Conservation (phyloP, 1,140 invertebrate genomes). For the Eufriesea mexicana region DNA sequence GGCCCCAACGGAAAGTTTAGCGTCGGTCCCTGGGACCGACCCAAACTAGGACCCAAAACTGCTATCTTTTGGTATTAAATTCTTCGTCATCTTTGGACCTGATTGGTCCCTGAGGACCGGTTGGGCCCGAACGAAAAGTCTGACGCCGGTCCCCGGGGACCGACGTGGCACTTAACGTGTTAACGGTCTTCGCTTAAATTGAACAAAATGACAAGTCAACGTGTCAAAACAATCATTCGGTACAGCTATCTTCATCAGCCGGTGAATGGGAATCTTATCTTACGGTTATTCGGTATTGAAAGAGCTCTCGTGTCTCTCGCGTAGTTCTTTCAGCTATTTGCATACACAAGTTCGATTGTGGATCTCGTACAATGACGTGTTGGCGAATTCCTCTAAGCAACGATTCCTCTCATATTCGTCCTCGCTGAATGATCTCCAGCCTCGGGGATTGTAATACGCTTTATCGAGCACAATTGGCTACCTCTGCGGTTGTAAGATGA, state of each 20-base stretch:
- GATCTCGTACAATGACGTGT: conserved; percentile 2
- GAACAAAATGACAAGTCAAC: too few relatives aligned
- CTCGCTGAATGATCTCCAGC: background rate
- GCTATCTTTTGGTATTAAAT: too few relatives aligned
- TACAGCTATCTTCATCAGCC: background rate
- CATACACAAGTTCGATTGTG: background rate
- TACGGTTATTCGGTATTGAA: background rate
- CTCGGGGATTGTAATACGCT: conserved; percentile 20
- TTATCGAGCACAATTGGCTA: conserved; percentile 41
- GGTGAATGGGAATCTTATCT: background rate
- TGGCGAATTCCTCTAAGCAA: background rate
- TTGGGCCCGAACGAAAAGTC: too few relatives aligned
- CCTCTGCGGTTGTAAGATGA: conserved; percentile 5
- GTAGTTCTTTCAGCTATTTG: background rate
- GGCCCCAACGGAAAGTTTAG: too few relatives aligned
- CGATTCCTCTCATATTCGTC: background rate
- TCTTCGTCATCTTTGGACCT: too few relatives aligned
- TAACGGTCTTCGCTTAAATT: too few relatives aligned
- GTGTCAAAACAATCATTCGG: background rate
- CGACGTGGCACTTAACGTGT: too few relatives aligned
- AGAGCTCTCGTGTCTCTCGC: background rate
- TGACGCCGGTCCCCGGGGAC: too few relatives aligned
- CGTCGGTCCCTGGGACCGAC: too few relatives aligned
- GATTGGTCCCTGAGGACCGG: too few relatives aligned
- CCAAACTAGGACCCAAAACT: too few relatives aligned